Percentiles rank a stretch among this genome's conserved stretches.
These are phyloP conservation scores for Platygyra sinensis DNA, from an alignment of 64 coral and sea anemone genomes.

Conservation along the genomic window DNA sequence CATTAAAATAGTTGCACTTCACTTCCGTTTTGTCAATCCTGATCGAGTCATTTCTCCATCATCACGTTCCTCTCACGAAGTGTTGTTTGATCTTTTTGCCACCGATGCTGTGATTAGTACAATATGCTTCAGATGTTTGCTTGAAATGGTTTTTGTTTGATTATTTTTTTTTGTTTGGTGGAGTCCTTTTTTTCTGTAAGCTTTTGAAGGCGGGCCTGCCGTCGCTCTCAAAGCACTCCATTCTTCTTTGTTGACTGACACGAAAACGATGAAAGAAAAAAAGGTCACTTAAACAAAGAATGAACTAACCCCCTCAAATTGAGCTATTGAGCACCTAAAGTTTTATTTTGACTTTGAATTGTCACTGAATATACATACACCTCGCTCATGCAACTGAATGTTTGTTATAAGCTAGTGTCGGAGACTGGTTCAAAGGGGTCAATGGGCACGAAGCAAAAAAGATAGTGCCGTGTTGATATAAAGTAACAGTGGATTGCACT, in stretches of 20 bases:
- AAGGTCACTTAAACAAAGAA: neutral
- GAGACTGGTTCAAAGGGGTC: too few species aligned
- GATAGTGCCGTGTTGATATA: too few species aligned
- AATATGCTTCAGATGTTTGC: neutral
- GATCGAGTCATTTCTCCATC: neutral
- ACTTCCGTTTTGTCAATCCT: neutral
- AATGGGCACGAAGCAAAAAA: too few species aligned
- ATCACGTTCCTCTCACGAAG: neutral
- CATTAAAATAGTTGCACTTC: neutral
- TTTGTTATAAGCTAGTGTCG: too few species aligned
- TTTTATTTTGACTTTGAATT: conserved; percentile 1
- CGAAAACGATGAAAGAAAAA: neutral
- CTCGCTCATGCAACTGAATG: neutral
- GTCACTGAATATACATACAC: neutral
- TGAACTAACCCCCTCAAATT: neutral
- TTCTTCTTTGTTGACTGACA: neutral
- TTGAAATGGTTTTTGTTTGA: neutral
- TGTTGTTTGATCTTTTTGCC: neutral
- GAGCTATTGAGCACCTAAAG: neutral
- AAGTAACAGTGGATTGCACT: too few species aligned
- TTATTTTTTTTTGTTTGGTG: neutral
- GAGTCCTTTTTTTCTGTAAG: neutral
- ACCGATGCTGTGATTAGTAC: neutral
- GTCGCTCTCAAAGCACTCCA: neutral
- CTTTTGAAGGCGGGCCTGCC: neutral